phyloP scores from a whole-genome alignment of 2,797 vertebrate genomes.

The Pristis pectinata region DNA sequence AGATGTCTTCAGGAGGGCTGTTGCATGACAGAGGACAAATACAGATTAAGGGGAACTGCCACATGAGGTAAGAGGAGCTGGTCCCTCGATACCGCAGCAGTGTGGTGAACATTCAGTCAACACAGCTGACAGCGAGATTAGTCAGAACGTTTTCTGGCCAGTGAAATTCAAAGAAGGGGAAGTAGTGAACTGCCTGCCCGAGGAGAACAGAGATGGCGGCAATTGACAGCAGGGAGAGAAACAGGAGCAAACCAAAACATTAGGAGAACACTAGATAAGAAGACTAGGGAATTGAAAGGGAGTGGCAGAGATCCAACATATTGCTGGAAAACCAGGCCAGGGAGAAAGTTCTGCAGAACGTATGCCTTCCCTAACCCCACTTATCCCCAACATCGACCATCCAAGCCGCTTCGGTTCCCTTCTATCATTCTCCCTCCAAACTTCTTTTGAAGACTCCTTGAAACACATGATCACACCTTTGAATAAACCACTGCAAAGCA shows the following conservation, averaged over 20 bases:
- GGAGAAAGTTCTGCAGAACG: background rate
- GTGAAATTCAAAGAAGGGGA: background rate
- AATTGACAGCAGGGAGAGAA: background rate
- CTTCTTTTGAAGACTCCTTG: background rate
- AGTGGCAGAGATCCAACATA: background rate
- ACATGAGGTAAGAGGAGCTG: background rate
- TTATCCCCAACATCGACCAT: background rate
- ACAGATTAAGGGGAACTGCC: background rate
- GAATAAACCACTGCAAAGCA: background rate
- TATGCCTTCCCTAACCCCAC: background rate
- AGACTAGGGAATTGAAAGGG: background rate
- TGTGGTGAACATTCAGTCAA: background rate
- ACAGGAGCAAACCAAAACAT: background rate
- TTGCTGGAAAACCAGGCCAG: no score
- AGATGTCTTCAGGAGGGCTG: background rate
- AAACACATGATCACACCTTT: background rate
- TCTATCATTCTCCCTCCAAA: background rate
- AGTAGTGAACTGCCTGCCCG: background rate
- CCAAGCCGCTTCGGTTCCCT: background rate
- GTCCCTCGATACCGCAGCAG: background rate
- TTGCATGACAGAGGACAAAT: background rate
- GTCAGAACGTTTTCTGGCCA: background rate
- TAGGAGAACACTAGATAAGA: background rate
- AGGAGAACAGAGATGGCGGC: background rate
- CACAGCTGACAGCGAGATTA: background rate